A percentile compares a stretch with the other conserved stretches of the same genome.
Evolutionary conservation across 2,888 invertebrate genomes (phyloP).

Genomic region (Cerastis rubricosa): DNA sequence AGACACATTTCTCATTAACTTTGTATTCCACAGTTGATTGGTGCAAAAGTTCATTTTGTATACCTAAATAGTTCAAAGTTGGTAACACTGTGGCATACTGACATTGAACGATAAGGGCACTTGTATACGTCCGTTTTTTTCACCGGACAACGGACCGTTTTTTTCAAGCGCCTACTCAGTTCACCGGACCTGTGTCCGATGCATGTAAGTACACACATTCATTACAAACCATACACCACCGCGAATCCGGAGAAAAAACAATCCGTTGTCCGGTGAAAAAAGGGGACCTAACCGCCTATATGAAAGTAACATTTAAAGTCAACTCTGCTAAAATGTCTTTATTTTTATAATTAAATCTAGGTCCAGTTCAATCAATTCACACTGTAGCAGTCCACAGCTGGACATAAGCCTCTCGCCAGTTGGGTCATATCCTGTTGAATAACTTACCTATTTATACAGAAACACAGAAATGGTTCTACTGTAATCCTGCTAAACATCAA

Average conservation of each 20-base stretch:
- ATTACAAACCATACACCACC: too few relatives aligned
- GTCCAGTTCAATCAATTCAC: not conserved
- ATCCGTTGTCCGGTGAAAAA: too few relatives aligned
- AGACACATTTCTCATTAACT: not conserved
- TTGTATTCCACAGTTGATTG: not conserved
- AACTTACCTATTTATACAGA: not conserved
- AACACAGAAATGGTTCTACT: not conserved
- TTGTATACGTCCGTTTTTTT: too few relatives aligned
- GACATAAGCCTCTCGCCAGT: not conserved
- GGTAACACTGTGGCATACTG: conserved; percentile 1
- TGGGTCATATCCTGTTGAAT: not conserved
- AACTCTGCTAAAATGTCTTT: not conserved
- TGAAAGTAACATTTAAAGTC: not conserved
- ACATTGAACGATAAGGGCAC: not conserved
- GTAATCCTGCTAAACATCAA: not conserved
- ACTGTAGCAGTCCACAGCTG: not conserved
- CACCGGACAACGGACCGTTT: too few relatives aligned
- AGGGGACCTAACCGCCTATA: too few relatives aligned
- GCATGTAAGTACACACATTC: too few relatives aligned
- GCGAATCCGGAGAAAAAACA: too few relatives aligned
- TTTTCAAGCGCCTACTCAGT: too few relatives aligned
- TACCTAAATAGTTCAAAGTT: not conserved
- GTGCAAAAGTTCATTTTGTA: not conserved
- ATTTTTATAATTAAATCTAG: not conserved
- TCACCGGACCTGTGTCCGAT: too few relatives aligned